Conservation (phyloP, 2,797 vertebrate genomes). For the Streptopelia turtur region DNA sequence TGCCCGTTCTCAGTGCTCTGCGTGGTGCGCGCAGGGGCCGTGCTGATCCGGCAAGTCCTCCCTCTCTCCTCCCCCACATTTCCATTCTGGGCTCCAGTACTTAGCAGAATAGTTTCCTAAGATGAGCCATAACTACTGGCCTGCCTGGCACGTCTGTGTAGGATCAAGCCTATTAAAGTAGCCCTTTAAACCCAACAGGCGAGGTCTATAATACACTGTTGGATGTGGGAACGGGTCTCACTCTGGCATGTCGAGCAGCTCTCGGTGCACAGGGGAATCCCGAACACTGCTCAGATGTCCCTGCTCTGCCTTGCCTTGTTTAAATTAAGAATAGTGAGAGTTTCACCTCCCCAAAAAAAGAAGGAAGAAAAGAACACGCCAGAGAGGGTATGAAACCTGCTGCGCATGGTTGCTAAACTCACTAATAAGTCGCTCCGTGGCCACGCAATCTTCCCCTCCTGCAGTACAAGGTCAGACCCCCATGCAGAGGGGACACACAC, state of each 20-base stretch:
- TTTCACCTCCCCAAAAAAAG: neutral
- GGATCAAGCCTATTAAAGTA: conserved; percentile 39
- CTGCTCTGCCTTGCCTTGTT: neutral
- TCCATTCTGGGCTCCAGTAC: conserved; percentile 1
- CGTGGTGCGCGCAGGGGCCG: neutral
- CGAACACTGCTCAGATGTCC: neutral
- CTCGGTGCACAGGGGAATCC: neutral
- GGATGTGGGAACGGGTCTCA: neutral
- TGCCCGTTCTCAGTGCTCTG: neutral
- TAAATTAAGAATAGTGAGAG: neutral
- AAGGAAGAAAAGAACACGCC: neutral
- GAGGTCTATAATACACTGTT: neutral
- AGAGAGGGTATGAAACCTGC: neutral
- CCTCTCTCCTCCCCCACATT: neutral
- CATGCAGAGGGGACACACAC: neutral
- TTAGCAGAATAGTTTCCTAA: conserved; percentile 52
- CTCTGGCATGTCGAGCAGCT: accelerated
- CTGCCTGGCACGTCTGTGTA: conserved; percentile 35
- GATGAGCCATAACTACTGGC: conserved; percentile 48
- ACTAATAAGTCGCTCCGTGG: neutral
- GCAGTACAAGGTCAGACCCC: neutral
- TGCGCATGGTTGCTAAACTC: neutral
- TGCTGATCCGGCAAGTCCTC: neutral
- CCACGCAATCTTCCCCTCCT: neutral
- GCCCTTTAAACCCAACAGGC: neutral